Conservation (phyloP, 2,888 invertebrate species). For the Trachelus iudaicus region DNA sequence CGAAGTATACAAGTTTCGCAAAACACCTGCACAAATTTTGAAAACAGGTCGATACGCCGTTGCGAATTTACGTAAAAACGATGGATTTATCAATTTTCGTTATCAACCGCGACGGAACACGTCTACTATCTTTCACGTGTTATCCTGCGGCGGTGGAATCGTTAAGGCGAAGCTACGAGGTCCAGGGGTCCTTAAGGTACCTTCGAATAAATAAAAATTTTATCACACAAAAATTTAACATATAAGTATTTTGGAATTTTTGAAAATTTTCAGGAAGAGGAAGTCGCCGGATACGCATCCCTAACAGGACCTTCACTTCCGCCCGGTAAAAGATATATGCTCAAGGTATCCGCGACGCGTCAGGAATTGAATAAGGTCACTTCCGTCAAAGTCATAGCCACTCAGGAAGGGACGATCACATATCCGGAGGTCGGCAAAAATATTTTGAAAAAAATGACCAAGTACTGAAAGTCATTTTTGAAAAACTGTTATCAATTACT, state of each 20-base stretch:
- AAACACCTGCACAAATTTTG: slow-evolving; percentile 52
- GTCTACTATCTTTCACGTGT: slow-evolving; percentile 57
- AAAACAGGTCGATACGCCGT: slow-evolving; percentile 52
- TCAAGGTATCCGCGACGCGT: slow-evolving; percentile 57
- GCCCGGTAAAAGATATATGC: slow-evolving; percentile 56
- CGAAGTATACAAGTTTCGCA: slow-evolving; percentile 53
- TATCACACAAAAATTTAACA: background rate
- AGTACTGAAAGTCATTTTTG: background rate
- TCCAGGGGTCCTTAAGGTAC: slow-evolving; percentile 52
- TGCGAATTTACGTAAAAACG: slow-evolving; percentile 53
- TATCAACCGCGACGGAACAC: slow-evolving; percentile 58
- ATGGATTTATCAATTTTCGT: slow-evolving; percentile 57
- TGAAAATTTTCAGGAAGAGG: slow-evolving; percentile 45
- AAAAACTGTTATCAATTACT: background rate
- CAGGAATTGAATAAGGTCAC: slow-evolving; percentile 54
- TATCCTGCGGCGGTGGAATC: slow-evolving; percentile 58
- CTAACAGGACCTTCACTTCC: slow-evolving; percentile 56
- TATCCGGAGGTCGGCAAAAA: slow-evolving; percentile 49
- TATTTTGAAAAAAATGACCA: background rate
- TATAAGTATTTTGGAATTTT: background rate
- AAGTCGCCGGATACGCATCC: slow-evolving; percentile 53
- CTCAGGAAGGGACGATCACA: slow-evolving; percentile 46
- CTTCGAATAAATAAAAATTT: background rate
- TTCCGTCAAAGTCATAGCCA: slow-evolving; percentile 58
- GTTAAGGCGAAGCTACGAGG: slow-evolving; percentile 57